Conservation (phyloP, 2,797 vertebrate species). For the Tamandua tetradactyla region DNA sequence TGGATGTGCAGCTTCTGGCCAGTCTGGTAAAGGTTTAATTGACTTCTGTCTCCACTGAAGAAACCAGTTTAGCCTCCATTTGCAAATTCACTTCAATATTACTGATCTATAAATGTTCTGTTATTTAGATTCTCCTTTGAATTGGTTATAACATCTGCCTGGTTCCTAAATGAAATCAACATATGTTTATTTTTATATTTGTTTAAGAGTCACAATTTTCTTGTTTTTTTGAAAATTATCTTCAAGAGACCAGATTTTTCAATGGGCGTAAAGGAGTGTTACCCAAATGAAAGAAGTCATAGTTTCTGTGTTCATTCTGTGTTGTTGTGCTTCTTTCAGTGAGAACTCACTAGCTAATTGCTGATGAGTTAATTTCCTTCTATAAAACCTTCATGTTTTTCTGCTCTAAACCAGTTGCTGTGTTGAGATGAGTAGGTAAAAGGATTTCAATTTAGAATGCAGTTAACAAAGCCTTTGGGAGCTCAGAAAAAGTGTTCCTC, state of each 20-base stretch:
- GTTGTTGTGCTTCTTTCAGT: neutral
- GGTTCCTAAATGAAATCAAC: constrained; percentile 22
- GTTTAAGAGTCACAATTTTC: neutral
- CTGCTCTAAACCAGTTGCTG: constrained; percentile 15
- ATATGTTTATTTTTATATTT: constrained; percentile 36
- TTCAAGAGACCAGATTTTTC: constrained; percentile 3
- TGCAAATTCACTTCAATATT: constrained; percentile 29
- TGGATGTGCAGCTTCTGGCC: neutral
- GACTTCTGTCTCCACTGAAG: neutral
- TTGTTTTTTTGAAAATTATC: constrained; percentile 17
- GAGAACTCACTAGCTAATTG: constrained; percentile 43
- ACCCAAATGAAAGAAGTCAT: constrained; percentile 7
- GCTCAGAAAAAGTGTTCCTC: constrained; percentile 44
- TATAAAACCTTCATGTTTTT: constrained; percentile 1
- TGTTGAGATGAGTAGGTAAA: neutral
- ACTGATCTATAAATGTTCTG: neutral
- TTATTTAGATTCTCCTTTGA: constrained; percentile 45
- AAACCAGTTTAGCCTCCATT: neutral
- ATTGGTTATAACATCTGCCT: constrained; percentile 48
- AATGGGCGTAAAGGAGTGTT: constrained; percentile 7
- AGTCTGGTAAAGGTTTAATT: neutral
- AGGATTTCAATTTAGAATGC: constrained; percentile 38
- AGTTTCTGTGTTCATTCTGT: neutral
- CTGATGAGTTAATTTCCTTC: constrained; percentile 36
- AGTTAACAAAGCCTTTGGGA: constrained; percentile 49